Conservation (phyloP, 2,797 vertebrate genomes). For the Tapirus indicus region DNA sequence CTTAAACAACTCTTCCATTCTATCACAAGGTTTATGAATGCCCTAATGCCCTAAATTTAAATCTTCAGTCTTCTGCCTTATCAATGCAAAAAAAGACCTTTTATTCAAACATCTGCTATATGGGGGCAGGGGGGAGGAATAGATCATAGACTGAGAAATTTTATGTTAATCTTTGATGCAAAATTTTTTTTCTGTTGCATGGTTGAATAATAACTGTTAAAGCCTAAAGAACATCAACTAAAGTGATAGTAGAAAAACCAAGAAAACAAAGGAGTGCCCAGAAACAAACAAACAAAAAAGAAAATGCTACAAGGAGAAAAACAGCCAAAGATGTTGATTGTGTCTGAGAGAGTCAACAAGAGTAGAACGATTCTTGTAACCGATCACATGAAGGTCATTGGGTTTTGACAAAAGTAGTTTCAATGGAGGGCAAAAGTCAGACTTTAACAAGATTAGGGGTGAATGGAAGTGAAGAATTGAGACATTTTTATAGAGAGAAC, state of each 20-base stretch:
- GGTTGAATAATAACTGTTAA: not conserved
- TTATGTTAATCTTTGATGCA: not conserved
- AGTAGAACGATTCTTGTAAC: not conserved
- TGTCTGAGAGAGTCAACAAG: not conserved
- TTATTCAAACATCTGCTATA: not conserved
- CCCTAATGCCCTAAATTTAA: not conserved
- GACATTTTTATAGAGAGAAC: not conserved
- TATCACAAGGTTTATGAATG: not conserved
- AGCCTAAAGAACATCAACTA: not conserved
- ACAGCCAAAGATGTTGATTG: not conserved
- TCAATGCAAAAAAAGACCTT: not conserved
- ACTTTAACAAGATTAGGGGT: not conserved
- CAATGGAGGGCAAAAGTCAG: not conserved
- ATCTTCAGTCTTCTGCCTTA: not conserved
- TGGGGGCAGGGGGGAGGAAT: accelerated
- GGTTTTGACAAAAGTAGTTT: not conserved
- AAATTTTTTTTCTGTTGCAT: not conserved
- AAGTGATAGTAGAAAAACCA: not conserved
- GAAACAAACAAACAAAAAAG: not conserved
- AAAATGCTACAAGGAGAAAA: not conserved
- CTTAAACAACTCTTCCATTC: not conserved
- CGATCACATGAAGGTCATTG: not conserved
- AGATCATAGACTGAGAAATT: not conserved
- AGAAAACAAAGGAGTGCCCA: not conserved
- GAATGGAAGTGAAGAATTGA: not conserved